phyloP scores from a whole-genome alignment of 2,797 vertebrate genomes.

The Oryzias sinensis region DNA sequence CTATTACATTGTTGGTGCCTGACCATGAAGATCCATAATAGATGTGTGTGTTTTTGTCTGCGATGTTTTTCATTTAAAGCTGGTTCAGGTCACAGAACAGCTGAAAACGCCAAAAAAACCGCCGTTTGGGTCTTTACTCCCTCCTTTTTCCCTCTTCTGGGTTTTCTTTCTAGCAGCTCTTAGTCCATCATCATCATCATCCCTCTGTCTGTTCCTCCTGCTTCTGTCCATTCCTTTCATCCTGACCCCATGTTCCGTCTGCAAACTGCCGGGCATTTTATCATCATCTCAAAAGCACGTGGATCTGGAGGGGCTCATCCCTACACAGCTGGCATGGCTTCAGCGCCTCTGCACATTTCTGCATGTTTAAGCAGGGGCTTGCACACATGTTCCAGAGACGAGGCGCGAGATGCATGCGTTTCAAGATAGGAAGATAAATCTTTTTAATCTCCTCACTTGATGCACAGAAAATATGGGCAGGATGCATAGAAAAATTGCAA shows the following conservation, averaged over 20 bases:
- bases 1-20: conserved; percentile 65
- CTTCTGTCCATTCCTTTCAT: conserved; percentile 40
- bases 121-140: conserved; percentile 46
- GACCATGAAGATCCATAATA: conserved; percentile 56
- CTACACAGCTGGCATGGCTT: conserved; percentile 30
- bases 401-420: not conserved
- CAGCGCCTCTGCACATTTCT: too few relatives aligned
- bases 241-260: conserved; percentile 42
- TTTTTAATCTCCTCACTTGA: not conserved
- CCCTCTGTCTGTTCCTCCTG: conserved; percentile 14
- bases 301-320: conserved; percentile 41
- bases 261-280: conserved; percentile 59
- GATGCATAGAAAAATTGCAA: not conserved
- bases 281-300: conserved; percentile 37
- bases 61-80: conserved; percentile 9
- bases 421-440: conserved; percentile 1
- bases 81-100: conserved; percentile 41
- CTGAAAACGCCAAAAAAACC: conserved; percentile 60
- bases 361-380: conserved; percentile 23
- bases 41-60: conserved; percentile 48
- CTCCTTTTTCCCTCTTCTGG: conserved; percentile 17
- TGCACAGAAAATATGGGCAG: not conserved
- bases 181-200: conserved; percentile 6
- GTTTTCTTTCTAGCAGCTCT: conserved; percentile 45
- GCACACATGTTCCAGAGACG: conserved; percentile 4